Evolutionary conservation across 2,113 vertebrate species (phyloP), one percentile per base, ranked within the genome.

Genomic region (Pelecanus crispus): DNA sequence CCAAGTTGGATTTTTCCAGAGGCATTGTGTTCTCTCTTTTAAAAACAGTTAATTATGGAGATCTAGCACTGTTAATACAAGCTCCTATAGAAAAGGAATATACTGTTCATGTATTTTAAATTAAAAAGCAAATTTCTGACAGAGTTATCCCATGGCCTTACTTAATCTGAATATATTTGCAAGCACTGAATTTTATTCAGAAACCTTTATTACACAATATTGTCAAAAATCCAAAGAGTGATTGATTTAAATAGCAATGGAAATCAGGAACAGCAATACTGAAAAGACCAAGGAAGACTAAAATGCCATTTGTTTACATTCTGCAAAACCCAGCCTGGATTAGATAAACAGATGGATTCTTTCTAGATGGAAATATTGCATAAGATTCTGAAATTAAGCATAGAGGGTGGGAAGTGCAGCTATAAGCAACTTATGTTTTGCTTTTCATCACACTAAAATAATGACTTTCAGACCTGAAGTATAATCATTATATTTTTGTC

Each of bases 231-330:
- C 74, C 79, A 77, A 82, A 95, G 81, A 74, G 72, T 88, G 86
- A 86, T 67, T 95, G 82, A 93, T 72, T 81, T 71, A 91, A 94
- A 96, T 44, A 92, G 72, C 73, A 77, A 25, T 65, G n/a, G 38
- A 74, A 85, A 95, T 92, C 72, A 87, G 52, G 49, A 86, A 81
- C 82, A 97, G 62, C 66, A 75, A 84, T 42, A 67, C 52, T 68
- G 63, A 91, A 95, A 96, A 91, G 82, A 84, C 74, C 78, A 66
- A 83, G 81, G 49, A 93, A 59, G 86, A 87, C 79, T 90, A 88
- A 91, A 94, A 96, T 80, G 77, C 78, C 36, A 74, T 95, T 98
- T 98, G 97, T 98, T 98, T 98, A 97, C 93, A 80, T 97, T 96
- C 91, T 95, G 91, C 75, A 94, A 96, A 96, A 77, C 74, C 56